Evolutionary conservation across 1,140 invertebrate genomes (phyloP), one percentile per base, ranked within the genome.

Genomic region (Scylla paramamosain): DNA sequence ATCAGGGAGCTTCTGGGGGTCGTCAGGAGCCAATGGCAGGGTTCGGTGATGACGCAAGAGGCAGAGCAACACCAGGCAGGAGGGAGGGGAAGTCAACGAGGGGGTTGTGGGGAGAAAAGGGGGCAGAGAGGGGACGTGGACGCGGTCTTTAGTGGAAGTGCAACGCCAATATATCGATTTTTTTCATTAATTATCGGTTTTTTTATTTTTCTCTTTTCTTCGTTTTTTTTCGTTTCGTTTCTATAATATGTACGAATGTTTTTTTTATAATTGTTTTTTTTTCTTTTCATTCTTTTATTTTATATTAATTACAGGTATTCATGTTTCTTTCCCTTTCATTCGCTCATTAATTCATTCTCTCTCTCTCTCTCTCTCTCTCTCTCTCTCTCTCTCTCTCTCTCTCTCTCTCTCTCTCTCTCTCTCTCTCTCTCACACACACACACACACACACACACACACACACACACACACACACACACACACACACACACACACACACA

Each of bases 401-500:
- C 20, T 77, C 52, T 59, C 52, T 59, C 52, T 59, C 52, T 59
- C 52, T 59, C 52, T 59, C 52, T 59, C 52, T 20, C 16, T 20
- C 16, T 20, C 16, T 59, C 52, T 59, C 52, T 59, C 52, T 59
- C 52, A 59, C 52, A 3, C 10, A 59, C 2, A 59, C 52, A 59
- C 52, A 59, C 52, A 59, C 46, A 48, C 46, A 48, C 46, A 48
- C 46, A 48, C 46, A 48, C 46, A 48, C 46, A 48, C 46, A 48
- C 46, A 48, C 46, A 48, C 52, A 59, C 52, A 59, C 52, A 77
- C 67, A 77, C 67, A 77, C 67, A 77, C 20, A n/a, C 67, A 77
- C 67, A 77, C 67, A 77, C 67, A 77, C 67, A 77, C 67, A 77
- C 67, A 77, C 67, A 77, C 67, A 77, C 67, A 77, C 67, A 77